These are phyloP conservation scores for Aphelocoma coerulescens DNA, from an alignment of 2,113 vertebrate genomes.

Conservation along the genomic window DNA sequence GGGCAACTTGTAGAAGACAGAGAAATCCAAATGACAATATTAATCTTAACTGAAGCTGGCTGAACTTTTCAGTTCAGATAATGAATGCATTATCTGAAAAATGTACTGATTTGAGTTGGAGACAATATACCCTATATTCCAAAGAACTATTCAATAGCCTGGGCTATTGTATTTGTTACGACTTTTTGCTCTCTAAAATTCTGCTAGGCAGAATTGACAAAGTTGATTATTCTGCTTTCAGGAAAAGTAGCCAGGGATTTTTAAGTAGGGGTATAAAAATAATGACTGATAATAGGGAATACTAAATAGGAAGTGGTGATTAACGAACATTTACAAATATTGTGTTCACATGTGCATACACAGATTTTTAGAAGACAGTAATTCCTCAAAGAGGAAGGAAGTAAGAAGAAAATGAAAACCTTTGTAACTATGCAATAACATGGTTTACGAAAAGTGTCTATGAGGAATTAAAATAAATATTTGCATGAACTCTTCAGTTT, in stretches of 20 bases:
- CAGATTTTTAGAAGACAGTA: neutral
- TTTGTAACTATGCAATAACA: neutral
- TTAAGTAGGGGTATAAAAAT: neutral
- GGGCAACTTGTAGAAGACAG: constrained; percentile 5
- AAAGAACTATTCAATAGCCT: neutral
- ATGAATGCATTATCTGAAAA: neutral
- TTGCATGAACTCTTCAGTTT: neutral
- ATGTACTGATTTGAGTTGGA: neutral
- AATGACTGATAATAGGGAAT: neutral
- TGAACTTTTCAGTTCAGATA: neutral
- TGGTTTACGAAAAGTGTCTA: neutral
- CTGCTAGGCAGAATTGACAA: neutral
- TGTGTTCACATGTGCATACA: neutral
- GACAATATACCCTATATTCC: neutral
- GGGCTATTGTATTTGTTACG: neutral
- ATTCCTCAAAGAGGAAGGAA: neutral
- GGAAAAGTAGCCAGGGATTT: neutral
- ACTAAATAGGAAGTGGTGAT: neutral
- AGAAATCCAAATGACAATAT: neutral
- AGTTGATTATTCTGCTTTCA: neutral
- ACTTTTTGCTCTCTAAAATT: neutral
- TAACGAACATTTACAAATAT: neutral
- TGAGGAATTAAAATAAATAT: neutral
- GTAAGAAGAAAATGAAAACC: neutral
- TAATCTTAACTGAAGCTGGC: neutral